A percentile compares a stretch with the other conserved stretches of the same genome.
phyloP scores from a whole-genome alignment of 2,113 vertebrate genomes.

The Mesocricetus auratus region DNA sequence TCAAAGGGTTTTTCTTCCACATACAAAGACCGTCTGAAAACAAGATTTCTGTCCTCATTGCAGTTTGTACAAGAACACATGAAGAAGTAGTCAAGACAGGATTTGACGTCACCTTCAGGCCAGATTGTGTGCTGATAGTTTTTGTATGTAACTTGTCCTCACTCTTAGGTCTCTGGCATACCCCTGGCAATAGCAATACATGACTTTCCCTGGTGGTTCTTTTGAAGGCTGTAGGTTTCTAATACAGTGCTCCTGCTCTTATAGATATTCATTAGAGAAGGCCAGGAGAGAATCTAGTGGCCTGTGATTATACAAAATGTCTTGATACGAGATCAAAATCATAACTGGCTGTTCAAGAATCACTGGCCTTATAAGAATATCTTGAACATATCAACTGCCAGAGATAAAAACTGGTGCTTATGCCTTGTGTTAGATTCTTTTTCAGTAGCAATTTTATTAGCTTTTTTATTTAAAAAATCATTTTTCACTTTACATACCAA shows the following conservation, averaged over 20 bases:
- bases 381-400: background rate
- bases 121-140: background rate
- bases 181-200: background rate
- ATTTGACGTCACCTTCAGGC: background rate
- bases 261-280: background rate
- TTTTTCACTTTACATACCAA: no score
- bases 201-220: background rate
- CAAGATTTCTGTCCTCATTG: background rate
- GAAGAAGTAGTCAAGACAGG: background rate
- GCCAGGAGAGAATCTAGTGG: background rate
- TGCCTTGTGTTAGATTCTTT: background rate
- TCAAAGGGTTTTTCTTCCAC: no score
- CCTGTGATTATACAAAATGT: background rate
- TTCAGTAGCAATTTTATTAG: no score
- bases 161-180: background rate
- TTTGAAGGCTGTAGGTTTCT: background rate
- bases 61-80: background rate
- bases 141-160: background rate
- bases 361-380: background rate
- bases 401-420: background rate
- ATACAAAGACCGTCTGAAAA: background rate
- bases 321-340: background rate
- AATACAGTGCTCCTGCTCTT: background rate
- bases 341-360: background rate
- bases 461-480: no score